A percentile compares a stretch with the other conserved stretches of the same genome.
Conservation (phyloP, 2,888 invertebrate species). For the Arctia plantaginis region DNA sequence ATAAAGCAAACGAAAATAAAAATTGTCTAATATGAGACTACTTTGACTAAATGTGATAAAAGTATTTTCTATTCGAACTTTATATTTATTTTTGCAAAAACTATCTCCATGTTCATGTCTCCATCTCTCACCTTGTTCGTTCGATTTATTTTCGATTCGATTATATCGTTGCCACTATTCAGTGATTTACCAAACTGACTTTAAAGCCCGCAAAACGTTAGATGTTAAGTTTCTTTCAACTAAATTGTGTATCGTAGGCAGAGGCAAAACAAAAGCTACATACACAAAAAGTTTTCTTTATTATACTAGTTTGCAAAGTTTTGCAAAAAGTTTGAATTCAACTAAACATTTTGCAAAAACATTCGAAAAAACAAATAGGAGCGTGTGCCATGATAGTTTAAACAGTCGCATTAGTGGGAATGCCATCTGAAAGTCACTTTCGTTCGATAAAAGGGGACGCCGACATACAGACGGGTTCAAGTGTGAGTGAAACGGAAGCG, state of each 20-base stretch:
- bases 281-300: background rate
- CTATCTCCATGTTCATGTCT: no score
- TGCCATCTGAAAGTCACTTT: constrained; percentile 62
- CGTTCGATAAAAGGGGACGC: constrained; percentile 46
- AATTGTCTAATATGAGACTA: no score
- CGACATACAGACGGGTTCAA: constrained; percentile 16
- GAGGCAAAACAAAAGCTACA: background rate
- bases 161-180: no score
- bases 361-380: constrained; percentile 49
- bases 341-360: constrained; percentile 43
- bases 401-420: constrained; percentile 58
- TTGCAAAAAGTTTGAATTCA: constrained; percentile 20
- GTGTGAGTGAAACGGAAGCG: constrained; percentile 37
- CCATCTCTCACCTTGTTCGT: no score
- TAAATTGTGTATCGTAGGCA: background rate
- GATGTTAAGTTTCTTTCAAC: background rate
- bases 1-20: no score
- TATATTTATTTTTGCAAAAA: no score
- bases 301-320: background rate
- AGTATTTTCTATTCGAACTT: no score
- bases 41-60: no score
- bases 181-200: no score
- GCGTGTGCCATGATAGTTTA: constrained; percentile 62
- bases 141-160: no score
- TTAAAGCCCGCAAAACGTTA: background rate